These are phyloP conservation scores for Brachymystax lenok DNA, from an alignment of 2,797 vertebrate species.

Conservation along the genomic window DNA sequence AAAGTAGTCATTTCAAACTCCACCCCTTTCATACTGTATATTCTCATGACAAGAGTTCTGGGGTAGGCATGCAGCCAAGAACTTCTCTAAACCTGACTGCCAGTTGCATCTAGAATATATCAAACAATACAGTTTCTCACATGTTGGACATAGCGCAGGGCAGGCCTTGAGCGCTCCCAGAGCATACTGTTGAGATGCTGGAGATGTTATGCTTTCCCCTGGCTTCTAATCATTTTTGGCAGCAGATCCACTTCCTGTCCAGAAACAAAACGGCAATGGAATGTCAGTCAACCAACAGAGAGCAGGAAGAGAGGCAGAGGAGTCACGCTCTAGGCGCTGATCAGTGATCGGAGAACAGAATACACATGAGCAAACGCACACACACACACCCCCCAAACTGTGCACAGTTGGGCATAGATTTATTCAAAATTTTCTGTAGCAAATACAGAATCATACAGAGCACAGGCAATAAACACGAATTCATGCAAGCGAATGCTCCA, in stretches of 20 bases:
- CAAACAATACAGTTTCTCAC: slow-evolving; percentile 50
- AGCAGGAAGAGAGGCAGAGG: slow-evolving; percentile 55
- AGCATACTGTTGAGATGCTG: slow-evolving; percentile 79
- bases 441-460: slow-evolving; percentile 4
- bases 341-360: not conserved
- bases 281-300: slow-evolving; percentile 93
- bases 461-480: slow-evolving; percentile 67
- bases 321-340: slow-evolving; percentile 34
- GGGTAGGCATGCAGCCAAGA: not conserved
- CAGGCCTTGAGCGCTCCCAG: slow-evolving; percentile 83
- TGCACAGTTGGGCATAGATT: not conserved
- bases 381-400: not conserved
- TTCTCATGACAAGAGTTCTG: not conserved
- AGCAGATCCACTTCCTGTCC: slow-evolving; percentile 87
- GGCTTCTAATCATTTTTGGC: slow-evolving; percentile 93
- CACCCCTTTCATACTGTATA: not conserved
- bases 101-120: not conserved
- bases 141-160: slow-evolving; percentile 89
- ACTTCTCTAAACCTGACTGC: not conserved
- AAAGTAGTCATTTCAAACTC: not conserved
- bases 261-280: slow-evolving; percentile 90
- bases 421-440: not conserved
- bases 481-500: not conserved
- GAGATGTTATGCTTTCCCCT: slow-evolving; percentile 88
- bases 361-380: slow-evolving; percentile 3